Evolutionary conservation across 2,113 vertebrate genomes (phyloP).

Genomic region (Pseudorectes ferrugineus): DNA sequence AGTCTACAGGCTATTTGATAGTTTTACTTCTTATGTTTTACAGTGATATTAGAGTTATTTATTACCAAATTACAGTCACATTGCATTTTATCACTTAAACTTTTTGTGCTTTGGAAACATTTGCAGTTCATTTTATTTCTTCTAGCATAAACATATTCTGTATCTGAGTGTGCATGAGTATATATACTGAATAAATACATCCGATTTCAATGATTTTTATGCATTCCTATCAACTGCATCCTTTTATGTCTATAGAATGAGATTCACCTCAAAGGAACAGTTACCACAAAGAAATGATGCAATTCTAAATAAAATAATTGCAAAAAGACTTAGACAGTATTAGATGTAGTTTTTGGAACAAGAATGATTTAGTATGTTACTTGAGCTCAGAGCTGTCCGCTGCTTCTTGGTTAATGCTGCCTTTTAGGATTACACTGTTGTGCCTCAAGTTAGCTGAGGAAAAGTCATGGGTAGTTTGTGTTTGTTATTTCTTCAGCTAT

Average conservation of each 20-base stretch:
- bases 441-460: background rate
- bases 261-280: background rate
- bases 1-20: background rate
- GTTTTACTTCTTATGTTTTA: slow-evolving; percentile 10
- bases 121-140: background rate
- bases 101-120: slow-evolving; percentile 8
- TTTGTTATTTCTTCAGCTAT: background rate
- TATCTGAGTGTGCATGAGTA: background rate
- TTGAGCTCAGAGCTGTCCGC: background rate
- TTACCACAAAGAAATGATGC: background rate
- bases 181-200: background rate
- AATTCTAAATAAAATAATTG: background rate
- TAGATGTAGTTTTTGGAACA: background rate
- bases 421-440: background rate
- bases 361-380: background rate
- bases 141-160: background rate
- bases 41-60: background rate
- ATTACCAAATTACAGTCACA: background rate
- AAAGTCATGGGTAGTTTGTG: background rate
- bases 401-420: background rate
- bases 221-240: background rate
- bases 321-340: background rate
- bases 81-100: slow-evolving; percentile 19
- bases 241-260: background rate
- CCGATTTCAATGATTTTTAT: background rate